phyloP scores from a whole-genome alignment of 2,797 vertebrate species.

The Xiphorhynchus erythropygius region DNA sequence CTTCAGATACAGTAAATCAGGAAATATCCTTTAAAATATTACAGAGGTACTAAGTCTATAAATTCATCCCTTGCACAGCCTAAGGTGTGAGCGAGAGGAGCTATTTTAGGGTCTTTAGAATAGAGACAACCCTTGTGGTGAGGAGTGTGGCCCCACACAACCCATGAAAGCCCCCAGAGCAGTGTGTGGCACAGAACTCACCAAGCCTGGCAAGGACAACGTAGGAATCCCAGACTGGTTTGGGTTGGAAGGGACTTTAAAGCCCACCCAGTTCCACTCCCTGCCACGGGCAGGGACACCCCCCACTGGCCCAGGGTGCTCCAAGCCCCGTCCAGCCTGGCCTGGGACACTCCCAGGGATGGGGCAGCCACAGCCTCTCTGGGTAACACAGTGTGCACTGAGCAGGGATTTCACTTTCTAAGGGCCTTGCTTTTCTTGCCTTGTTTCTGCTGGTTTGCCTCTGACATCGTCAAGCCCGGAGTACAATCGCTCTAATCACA shows the following conservation, averaged over 20 bases:
- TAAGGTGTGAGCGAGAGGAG: background rate
- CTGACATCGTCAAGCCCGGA: background rate
- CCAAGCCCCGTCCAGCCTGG: background rate
- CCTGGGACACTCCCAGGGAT: background rate
- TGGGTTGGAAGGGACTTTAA: background rate
- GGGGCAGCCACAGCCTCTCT: background rate
- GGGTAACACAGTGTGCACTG: background rate
- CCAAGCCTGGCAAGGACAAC: background rate
- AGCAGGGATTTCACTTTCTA: background rate
- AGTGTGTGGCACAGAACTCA: fast-evolving
- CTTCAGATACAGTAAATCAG: background rate
- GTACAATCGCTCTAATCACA: background rate
- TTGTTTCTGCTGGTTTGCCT: background rate
- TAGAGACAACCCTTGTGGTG: background rate
- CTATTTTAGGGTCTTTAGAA: background rate
- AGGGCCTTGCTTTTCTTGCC: background rate
- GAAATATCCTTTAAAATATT: background rate
- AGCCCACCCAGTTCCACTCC: fast-evolving
- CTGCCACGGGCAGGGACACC: background rate
- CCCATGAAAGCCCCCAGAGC: background rate
- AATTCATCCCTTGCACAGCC: background rate
- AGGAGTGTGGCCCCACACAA: background rate
- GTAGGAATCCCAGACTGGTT: background rate
- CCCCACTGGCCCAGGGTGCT: fast-evolving
- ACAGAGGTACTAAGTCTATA: background rate